Base-by-base conservation (phyloP, 1,140 invertebrate genomes). In the Brachionus sp. region DNA sequence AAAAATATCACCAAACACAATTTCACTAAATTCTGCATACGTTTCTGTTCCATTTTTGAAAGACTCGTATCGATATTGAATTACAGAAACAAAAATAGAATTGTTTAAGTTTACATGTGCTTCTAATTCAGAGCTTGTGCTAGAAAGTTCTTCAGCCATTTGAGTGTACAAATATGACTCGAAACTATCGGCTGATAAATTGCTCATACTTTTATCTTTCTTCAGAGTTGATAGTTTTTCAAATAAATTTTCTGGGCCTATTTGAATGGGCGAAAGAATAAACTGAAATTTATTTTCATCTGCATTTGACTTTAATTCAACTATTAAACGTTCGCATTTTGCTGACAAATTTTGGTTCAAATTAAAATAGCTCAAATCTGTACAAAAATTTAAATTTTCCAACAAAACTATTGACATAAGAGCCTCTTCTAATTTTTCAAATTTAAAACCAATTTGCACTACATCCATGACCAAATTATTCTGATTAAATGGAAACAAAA, bases 101-200 rank as follows among this genome's bases (percentile, higher is more conserved):
- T 44, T 44, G 5, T 75, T 46, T 3, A 46, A 10, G n/a, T 12
- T 46, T 29, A 46, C 6, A 5, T 3, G 2, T 6, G 42, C 39
- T 29, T 66, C 53, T 12, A 19, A 35, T 0, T 68, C n/a, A 1
- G 25, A 13, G 29, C 29, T 12, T 33, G 4, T 10, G 12, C 0
- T 46, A 0, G 25, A 12, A 10, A 46, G 23, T 9, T 75, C 70
- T 29, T 75, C 70, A 0, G 44, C 39, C 3, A 50, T 23, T 44
- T 75, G 9, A 46, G 70, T 75, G 25, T 75, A 75, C 39, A 75
- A 75, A 75, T 46, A 75, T 2, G 70, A 75, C n/a, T 75, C 70
- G 10, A 46, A 75, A 19, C 70, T 75, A 2, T 44, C 25, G 2
- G 16, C 12, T 12, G 70, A 75, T 25, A 75, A 13, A 75, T 50